These are phyloP conservation scores for Eristalis tenax DNA, from an alignment of 2,888 invertebrate genomes.

Conservation along the genomic window DNA sequence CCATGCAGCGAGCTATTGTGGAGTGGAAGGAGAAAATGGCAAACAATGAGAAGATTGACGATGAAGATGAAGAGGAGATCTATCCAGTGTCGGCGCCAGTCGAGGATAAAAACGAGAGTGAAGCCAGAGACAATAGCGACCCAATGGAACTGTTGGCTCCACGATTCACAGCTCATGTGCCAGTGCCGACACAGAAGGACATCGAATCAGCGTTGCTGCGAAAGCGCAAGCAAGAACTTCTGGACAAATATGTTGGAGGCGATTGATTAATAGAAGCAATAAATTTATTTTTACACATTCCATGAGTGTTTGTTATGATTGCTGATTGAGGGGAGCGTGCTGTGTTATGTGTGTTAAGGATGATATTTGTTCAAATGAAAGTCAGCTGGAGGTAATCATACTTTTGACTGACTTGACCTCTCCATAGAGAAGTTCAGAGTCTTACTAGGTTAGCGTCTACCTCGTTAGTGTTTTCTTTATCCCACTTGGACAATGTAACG, in stretches of 20 bases:
- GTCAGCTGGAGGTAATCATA: too few species aligned
- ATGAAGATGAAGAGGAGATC: constrained; percentile 86
- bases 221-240: constrained; percentile 94
- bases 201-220: constrained; percentile 95
- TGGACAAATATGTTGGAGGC: constrained; percentile 89
- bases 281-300: background rate
- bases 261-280: constrained; percentile 76
- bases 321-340: background rate
- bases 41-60: constrained; percentile 87
- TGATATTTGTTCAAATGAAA: too few species aligned
- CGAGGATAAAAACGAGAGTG: constrained; percentile 74
- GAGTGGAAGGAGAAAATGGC: constrained; percentile 86
- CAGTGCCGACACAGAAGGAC: constrained; percentile 96
- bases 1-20: constrained; percentile 84
- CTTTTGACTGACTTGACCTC: too few species aligned
- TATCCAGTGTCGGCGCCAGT: constrained; percentile 79
- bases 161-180: constrained; percentile 91
- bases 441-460: too few species aligned
- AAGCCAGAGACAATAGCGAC: constrained; percentile 73
- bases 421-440: too few species aligned
- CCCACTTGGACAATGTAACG: too few species aligned
- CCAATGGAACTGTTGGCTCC: constrained; percentile 81
- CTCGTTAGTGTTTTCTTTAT: too few species aligned
- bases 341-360: background rate
- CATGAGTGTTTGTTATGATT: background rate